Evolutionary conservation across 2,113 vertebrate species (phyloP), one percentile per base, ranked within the genome.

Genomic region (Pterocles burchelli): DNA sequence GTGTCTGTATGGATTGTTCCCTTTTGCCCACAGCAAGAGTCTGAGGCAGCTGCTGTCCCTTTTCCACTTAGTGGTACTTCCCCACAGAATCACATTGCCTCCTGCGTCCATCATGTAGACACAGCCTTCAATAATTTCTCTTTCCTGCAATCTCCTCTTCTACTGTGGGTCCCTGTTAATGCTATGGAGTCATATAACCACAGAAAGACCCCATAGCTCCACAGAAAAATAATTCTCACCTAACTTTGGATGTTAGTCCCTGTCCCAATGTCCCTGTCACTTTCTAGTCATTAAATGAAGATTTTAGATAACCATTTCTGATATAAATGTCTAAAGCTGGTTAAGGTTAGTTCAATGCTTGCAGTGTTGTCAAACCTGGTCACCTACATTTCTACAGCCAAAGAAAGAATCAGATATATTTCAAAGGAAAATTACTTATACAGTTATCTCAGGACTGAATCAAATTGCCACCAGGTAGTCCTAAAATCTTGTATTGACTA

Each of bases 41-140:
- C 51, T 57, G 43, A 85, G 34, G 24, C 61, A 58, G 71, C 12
- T 5, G 5, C 19, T 59, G 25, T 25, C 3, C 17, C 1, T 2
- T 11, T 57, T 57, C 43, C 41, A 10, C 19, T 20, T 20, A 34
- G 19, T 1, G 7, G 61, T 51, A 51, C 10, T 5, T 51, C 31
- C 45, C 34, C 62, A 43, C 7, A 76, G 25, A 45, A 86, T 29
- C 43, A 21, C 3, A 0, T 49, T 76, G 67, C 34, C 52, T 67
- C 29, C 34, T 19, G 4, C 20, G 51, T 16, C 8, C 0, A 0
- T 7, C 31, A 34, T 34, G 16, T 25, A 51, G 45, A 34, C 10
- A 20, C 9, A 17, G 31, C 45, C 17, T 77, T 51, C 15, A 49
- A 29, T 51, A 1, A 15, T 25, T 51, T 58, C 31, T 51, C 20